These are phyloP conservation scores for Synergus umbraculus DNA, from an alignment of 2,888 invertebrate species.

Conservation along the genomic window DNA sequence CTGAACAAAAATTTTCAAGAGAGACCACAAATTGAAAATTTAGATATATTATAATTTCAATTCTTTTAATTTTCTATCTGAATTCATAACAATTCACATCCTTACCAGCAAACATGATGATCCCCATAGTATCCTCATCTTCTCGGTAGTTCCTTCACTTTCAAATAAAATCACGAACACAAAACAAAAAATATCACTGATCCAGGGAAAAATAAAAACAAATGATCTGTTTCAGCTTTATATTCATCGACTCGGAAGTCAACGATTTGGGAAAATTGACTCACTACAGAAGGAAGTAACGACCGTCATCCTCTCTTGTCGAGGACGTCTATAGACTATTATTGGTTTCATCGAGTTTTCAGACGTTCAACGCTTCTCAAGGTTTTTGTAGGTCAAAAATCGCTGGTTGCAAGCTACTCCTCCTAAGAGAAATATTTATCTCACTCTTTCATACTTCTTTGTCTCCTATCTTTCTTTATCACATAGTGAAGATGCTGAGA, in stretches of 20 bases:
- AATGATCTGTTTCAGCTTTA: conserved; percentile 48
- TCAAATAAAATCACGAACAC: conserved; percentile 45
- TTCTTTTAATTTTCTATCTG: too few species aligned
- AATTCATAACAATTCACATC: neutral
- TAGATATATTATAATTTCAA: too few species aligned
- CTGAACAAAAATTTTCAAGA: too few species aligned
- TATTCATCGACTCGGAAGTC: conserved; percentile 46
- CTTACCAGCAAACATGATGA: neutral
- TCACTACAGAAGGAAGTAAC: conserved; percentile 44
- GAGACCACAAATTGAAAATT: too few species aligned
- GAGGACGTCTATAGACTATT: conserved; percentile 40
- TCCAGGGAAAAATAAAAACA: conserved; percentile 39
- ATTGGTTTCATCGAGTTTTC: conserved; percentile 43
- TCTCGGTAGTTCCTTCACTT: neutral
- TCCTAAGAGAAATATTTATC: neutral
- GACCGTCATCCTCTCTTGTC: conserved; percentile 52
- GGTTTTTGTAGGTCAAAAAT: conserved; percentile 69
- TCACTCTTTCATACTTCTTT: neutral
- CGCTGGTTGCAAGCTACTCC: conserved; percentile 47
- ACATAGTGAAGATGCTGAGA: neutral
- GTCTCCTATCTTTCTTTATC: neutral
- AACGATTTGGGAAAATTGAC: neutral
- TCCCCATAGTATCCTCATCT: neutral
- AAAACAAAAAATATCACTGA: conserved; percentile 49
- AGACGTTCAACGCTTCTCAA: conserved; percentile 53